These are phyloP conservation scores for Pachycephus smyrnensis DNA, from an alignment of 2,888 invertebrate genomes.

Conservation along the genomic window DNA sequence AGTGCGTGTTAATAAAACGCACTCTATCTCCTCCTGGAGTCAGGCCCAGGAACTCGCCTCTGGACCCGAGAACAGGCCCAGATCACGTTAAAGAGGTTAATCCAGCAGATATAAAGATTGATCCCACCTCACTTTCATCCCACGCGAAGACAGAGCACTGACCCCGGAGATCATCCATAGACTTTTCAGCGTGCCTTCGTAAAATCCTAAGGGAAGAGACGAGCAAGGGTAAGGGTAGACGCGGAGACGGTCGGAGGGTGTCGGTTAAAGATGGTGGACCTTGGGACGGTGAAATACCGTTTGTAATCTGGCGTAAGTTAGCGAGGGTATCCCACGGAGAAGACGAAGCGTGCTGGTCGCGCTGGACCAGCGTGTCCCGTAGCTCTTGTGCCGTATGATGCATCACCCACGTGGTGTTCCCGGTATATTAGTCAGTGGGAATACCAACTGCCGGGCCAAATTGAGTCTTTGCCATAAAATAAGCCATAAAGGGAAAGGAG, in stretches of 20 bases:
- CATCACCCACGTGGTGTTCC: conserved; percentile 72
- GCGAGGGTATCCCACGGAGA: conserved; percentile 59
- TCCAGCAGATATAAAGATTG: neutral
- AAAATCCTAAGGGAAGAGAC: neutral
- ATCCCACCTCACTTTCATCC: neutral
- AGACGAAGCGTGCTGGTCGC: conserved; percentile 50
- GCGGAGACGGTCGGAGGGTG: neutral
- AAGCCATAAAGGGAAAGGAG: conserved; percentile 67
- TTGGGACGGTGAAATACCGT: conserved; percentile 47
- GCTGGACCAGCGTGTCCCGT: conserved; percentile 47
- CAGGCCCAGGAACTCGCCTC: neutral
- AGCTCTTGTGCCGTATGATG: conserved; percentile 59
- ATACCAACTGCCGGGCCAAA: conserved; percentile 73
- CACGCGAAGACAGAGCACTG: neutral
- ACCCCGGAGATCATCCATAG: neutral
- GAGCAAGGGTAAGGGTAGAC: neutral
- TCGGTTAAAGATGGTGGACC: neutral
- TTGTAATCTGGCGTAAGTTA: conserved; percentile 55
- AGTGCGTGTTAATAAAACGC: conserved; percentile 27
- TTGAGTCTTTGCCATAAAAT: conserved; percentile 67
- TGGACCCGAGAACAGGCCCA: neutral
- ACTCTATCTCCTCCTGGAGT: neutral
- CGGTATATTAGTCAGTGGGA: conserved; percentile 76
- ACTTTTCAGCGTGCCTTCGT: neutral
- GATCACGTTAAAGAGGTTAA: neutral